Base-by-base conservation (phyloP, 2,113 vertebrate species). In the Heptranchias perlo region DNA sequence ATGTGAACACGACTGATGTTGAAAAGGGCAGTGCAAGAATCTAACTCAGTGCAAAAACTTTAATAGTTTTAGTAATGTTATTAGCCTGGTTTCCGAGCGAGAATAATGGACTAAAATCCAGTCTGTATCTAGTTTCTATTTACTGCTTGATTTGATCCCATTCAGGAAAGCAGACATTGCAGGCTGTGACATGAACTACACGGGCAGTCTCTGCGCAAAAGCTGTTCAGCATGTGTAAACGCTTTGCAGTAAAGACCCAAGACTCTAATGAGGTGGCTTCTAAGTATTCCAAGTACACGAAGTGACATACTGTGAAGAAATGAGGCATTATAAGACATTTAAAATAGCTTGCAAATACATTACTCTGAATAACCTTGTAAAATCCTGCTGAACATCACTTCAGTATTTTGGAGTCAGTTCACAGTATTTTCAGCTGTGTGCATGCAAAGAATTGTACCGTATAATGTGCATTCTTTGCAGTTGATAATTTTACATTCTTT, bases 41-140 rank as follows among this genome's bases (percentile, higher is more conserved):
- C 47, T 69, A 95, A 69, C 64, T 16, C 47, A 4, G 61, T 21
- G 44, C 47, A 69, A 95, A 96, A 97, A 96, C 92, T 96, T 93
- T 97, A 96, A 96, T 96, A 96, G 64, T 97, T 97, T 97, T 96
- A 97, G 97, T 97, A 96, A 44, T 89, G 96, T 54, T 92, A 96
- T 96, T 87, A 96, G 44, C 47, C 96, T 96, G 96, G 35, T 96
- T 96, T 96, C 96, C 28, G 28, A 31, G 64, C 65, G 47, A 13
- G 94, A 73, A 67, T 95, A 95, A 95, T 91, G 87, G 4, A 35
- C 25, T 31, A 49, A 31, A 28, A 58, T 69, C 94, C 94, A 69
- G 44, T 49, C 94, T 69, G 54, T 39, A 69, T 28, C 64, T 39
- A 64, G 93, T 69, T 95, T 65, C 93, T 95, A 49, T 67, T 94